Evolutionary conservation across 37 sponge, comb jelly and placozoan species (phyloP).

Genomic region (Eunapius fragilis): DNA sequence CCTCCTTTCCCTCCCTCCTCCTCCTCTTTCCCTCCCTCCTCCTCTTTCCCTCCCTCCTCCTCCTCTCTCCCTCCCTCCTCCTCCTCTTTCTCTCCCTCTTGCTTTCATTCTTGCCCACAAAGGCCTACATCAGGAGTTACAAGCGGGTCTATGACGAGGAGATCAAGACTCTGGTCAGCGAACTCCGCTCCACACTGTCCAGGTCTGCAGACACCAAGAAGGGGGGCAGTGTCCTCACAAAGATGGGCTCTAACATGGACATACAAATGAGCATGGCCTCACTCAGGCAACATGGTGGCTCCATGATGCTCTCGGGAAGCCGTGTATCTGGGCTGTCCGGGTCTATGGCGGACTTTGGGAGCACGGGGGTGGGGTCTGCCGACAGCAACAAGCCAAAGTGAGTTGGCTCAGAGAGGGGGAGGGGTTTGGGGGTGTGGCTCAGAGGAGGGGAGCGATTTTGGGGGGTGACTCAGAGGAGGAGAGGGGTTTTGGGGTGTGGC

Average conservation of each 20-base stretch:
- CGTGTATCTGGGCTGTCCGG: background rate
- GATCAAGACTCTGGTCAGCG: background rate
- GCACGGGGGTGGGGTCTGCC: background rate
- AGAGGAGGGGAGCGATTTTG: too few species aligned
- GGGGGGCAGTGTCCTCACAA: background rate
- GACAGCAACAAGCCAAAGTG: slow-evolving; percentile 21
- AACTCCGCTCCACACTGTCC: background rate
- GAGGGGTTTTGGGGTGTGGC: background rate
- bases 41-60: background rate
- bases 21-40: background rate
- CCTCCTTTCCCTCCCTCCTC: background rate
- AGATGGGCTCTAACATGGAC: background rate
- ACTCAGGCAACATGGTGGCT: background rate
- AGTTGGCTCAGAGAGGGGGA: too few species aligned
- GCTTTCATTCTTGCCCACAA: background rate
- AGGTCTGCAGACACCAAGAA: background rate
- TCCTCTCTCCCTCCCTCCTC: background rate
- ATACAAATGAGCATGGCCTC: background rate
- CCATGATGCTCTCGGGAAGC: background rate
- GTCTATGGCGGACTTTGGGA: slow-evolving; percentile 12
- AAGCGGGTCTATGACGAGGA: background rate
- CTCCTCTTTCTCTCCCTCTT: background rate
- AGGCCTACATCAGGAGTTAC: background rate
- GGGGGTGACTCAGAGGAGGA: too few species aligned
- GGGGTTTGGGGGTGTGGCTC: background rate